Conservation (phyloP, 2,113 vertebrate species). For the Chinchilla lanigera region DNA sequence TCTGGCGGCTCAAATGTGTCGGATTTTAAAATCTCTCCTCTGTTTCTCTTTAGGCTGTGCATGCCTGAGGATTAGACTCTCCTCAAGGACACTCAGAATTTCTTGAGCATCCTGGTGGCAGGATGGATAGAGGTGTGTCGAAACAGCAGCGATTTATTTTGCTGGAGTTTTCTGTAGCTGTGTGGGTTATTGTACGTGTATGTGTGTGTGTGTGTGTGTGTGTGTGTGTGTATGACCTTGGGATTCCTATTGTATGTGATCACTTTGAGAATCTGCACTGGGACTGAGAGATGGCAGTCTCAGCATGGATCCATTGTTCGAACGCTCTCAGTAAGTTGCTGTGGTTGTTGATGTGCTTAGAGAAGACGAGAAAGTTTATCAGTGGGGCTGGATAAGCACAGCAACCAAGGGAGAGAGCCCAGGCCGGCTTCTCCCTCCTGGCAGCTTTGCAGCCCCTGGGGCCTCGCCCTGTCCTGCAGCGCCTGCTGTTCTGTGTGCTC, state of each 20-base stretch:
- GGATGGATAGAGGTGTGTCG: neutral
- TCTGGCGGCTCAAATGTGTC: slow-evolving; percentile 21
- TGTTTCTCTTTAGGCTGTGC: neutral
- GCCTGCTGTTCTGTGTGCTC: neutral
- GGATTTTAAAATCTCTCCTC: neutral
- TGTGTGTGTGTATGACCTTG: neutral
- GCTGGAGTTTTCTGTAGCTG: neutral
- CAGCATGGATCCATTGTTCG: neutral
- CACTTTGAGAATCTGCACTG: neutral
- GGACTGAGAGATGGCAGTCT: neutral
- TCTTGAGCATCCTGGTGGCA: slow-evolving; percentile 53
- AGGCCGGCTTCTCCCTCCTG: neutral
- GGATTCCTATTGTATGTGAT: neutral
- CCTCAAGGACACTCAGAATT: slow-evolving; percentile 10
- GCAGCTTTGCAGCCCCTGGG: neutral
- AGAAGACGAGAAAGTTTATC: neutral
- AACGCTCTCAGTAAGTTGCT: neutral
- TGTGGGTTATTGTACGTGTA: neutral
- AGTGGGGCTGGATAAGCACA: neutral
- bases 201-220: neutral
- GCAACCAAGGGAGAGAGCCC: neutral
- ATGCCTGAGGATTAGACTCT: neutral
- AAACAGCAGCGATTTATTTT: slow-evolving; percentile 7
- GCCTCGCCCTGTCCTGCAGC: neutral
- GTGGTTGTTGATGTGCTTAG: neutral